Conservation (phyloP, 2,797 vertebrate species). For the Etheostoma nigrum region DNA sequence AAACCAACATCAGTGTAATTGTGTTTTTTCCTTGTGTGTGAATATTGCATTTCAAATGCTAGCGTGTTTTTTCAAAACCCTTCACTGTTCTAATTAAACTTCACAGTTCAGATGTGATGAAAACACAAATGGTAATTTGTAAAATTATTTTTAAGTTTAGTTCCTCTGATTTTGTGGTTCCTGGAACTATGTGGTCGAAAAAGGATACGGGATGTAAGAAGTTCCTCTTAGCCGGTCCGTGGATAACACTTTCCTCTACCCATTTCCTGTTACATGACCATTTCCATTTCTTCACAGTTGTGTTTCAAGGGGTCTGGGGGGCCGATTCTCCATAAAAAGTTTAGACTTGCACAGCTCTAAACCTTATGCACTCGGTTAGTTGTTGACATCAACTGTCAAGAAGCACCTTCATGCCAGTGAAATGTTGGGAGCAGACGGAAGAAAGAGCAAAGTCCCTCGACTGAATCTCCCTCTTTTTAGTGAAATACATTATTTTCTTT, state of each 20-base stretch:
- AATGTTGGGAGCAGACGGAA: slow-evolving; percentile 13
- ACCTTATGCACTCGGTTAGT: slow-evolving; percentile 31
- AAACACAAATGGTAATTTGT: background rate
- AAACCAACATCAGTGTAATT: background rate
- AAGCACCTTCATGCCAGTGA: slow-evolving; percentile 35
- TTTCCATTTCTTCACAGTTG: slow-evolving; percentile 35
- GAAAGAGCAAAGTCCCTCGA: slow-evolving; percentile 25
- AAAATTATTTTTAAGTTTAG: background rate
- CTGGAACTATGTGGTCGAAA: background rate
- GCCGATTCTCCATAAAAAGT: slow-evolving; percentile 16
- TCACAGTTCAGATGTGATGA: background rate
- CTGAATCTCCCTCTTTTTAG: slow-evolving; percentile 13
- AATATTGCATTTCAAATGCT: background rate
- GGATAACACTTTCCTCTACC: slow-evolving; percentile 1
- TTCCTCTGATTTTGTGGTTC: background rate
- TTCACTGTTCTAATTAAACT: background rate
- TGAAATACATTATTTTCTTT: slow-evolving; percentile 36
- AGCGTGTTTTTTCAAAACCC: background rate
- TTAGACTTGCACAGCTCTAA: slow-evolving; percentile 27
- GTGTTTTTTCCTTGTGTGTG: background rate
- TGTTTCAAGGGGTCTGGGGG: slow-evolving; percentile 25
- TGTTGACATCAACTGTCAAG: slow-evolving; percentile 35
- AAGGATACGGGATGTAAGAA: slow-evolving; percentile 2
- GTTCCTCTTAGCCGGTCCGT: slow-evolving; percentile 7
- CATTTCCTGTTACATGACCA: slow-evolving; percentile 25